Base-by-base conservation (phyloP, 2,113 vertebrate genomes). In the Corapipo altera region DNA sequence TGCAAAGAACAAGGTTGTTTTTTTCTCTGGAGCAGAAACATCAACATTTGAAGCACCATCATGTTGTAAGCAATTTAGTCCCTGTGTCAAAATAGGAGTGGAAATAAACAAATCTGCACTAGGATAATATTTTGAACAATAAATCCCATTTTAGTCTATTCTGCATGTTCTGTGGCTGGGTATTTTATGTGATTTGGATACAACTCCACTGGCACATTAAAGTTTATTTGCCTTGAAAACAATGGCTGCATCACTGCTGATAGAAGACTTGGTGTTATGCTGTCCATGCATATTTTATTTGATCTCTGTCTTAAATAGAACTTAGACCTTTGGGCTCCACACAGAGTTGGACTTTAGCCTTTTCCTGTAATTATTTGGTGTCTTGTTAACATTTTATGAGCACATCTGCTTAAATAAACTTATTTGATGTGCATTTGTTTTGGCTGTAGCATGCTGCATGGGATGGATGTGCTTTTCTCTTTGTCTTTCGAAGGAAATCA, bases 381-480 rank as follows among this genome's bases (percentile, higher is more conserved):
- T 97, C 97, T 97, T 94, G 97, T 98, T 98, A 98, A 98, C 96
- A 96, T 98, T 98, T 98, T 98, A 98, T 97, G 97, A 97, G 96
- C 46, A 69, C 95, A 97, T 98, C 97, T 97, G 94, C 95, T 97
- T 98, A 97, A 97, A 96, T 96, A 94, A 95, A 91, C 90, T 92
- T 89, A 96, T 90, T 92, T 93, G 96, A 96, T 92, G 86, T 82
- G 94, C 93, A 88, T 96, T 98, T 97, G 79, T 95, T 95, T 97
- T 88, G 96, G 92, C 87, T 66, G 58, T 64, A 58, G 85, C 85
- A 15, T 85, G 71, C 88, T 95, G 61, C 69, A 69, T 18, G 90
- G 95, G 85, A 96, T 95, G 83, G 77, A 80, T 43, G 72, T 82
- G 93, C n/a, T 96, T 89, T 93, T 89, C 94, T 85, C 57, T 87